These are phyloP conservation scores for Drosophila simulans DNA, from an alignment of 1,140 invertebrate genomes.

Conservation along the genomic window DNA sequence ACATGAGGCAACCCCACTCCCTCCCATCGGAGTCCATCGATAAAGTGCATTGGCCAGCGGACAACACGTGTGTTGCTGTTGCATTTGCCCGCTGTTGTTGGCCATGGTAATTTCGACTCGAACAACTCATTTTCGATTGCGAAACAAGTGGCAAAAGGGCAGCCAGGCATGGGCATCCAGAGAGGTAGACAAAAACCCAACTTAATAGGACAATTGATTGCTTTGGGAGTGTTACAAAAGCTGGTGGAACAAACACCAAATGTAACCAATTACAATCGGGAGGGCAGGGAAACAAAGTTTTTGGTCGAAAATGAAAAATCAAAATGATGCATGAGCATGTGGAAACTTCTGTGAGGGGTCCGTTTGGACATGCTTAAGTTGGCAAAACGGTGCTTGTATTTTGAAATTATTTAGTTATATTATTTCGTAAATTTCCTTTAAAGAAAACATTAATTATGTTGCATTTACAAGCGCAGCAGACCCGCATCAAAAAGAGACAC, in stretches of 20 bases:
- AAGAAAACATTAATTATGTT: neutral
- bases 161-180: conserved; percentile 34
- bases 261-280: conserved; percentile 34
- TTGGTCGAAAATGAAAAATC: conserved; percentile 15
- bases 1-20: conserved; percentile 23
- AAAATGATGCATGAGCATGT: conserved; percentile 43
- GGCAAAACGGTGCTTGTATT: neutral
- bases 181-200: conserved; percentile 26
- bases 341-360: conserved; percentile 29
- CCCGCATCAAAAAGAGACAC: neutral
- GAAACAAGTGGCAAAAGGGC: conserved; percentile 63
- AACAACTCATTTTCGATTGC: conserved; percentile 62
- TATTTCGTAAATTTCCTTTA: neutral
- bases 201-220: conserved; percentile 57
- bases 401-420: neutral
- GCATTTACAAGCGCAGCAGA: neutral
- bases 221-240: conserved; percentile 54
- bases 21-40: conserved; percentile 27
- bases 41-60: conserved; percentile 51
- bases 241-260: conserved; percentile 28
- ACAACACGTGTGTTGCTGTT: conserved; percentile 35
- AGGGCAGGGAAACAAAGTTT: conserved; percentile 8
- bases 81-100: neutral
- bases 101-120: conserved; percentile 41
- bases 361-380: neutral